Conservation (phyloP, 2,888 invertebrate genomes). For the Acleris laterana region DNA sequence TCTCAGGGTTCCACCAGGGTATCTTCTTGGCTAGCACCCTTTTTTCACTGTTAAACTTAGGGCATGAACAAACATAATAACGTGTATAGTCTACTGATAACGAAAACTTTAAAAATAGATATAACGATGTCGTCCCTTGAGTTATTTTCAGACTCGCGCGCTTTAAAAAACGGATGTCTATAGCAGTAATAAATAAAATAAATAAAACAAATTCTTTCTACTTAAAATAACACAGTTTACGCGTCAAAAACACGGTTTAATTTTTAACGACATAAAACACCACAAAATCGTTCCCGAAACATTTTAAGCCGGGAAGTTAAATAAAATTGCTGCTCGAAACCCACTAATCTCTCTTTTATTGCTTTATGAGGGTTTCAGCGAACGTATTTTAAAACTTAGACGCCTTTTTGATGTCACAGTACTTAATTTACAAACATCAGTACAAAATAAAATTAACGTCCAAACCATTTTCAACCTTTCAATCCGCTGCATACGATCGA, state of each 20-base stretch:
- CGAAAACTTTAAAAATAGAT: no score
- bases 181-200: no score
- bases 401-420: slow-evolving; percentile 38
- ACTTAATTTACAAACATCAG: slow-evolving; percentile 33
- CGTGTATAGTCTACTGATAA: no score
- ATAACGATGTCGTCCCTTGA: no score
- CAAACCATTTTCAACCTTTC: neutral
- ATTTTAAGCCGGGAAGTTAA: slow-evolving; percentile 20
- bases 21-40: no score
- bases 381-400: slow-evolving; percentile 36
- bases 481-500: neutral
- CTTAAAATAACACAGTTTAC: no score
- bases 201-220: no score
- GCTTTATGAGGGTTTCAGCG: slow-evolving; percentile 28
- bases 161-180: no score
- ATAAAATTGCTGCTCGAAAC: slow-evolving; percentile 29
- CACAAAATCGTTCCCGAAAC: neutral
- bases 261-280: neutral
- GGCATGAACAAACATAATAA: no score
- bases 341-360: slow-evolving; percentile 36
- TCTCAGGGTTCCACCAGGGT: no score
- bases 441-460: slow-evolving; percentile 17
- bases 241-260: neutral
- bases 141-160: no score
- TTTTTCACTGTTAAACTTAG: no score